These are phyloP conservation scores for Synergus gifuensis DNA, from an alignment of 2,888 invertebrate genomes.

Conservation along the genomic window DNA sequence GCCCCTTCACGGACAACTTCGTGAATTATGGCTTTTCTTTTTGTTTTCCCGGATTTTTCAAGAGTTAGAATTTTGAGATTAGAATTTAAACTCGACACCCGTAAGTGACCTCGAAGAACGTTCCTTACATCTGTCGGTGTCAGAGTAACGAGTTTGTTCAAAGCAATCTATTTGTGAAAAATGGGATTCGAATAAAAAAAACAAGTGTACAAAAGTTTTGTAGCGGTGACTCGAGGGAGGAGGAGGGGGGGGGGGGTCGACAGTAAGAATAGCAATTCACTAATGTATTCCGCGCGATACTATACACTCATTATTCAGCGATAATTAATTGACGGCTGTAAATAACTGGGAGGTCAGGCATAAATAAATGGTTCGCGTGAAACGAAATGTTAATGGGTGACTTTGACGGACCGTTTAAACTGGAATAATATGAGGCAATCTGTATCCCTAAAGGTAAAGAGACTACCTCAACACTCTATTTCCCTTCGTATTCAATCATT, in stretches of 20 bases:
- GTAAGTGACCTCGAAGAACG: too few relatives aligned
- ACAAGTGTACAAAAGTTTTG: conserved; percentile 10
- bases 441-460: conserved; percentile 62
- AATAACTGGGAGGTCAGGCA: conserved; percentile 72
- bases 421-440: conserved; percentile 72
- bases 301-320: conserved; percentile 75
- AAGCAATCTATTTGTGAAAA: not conserved
- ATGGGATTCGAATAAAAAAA: conserved; percentile 5
- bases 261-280: conserved; percentile 72
- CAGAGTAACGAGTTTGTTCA: not conserved
- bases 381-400: conserved; percentile 76
- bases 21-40: not conserved
- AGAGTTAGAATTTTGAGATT: not conserved
- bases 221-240: conserved; percentile 13
- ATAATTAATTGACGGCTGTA: conserved; percentile 77
- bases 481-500: too few relatives aligned
- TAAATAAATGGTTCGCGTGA: conserved; percentile 76
- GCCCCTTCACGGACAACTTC: not conserved
- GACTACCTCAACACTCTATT: not conserved
- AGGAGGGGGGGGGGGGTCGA: conserved; percentile 48
- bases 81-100: too few relatives aligned
- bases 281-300: conserved; percentile 72
- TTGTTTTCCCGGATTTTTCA: conserved; percentile 4
- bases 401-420: conserved; percentile 77
- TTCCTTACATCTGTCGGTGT: too few relatives aligned